phyloP scores from a whole-genome alignment of 1,140 invertebrate species.

The Lasioglossum baleicum region DNA sequence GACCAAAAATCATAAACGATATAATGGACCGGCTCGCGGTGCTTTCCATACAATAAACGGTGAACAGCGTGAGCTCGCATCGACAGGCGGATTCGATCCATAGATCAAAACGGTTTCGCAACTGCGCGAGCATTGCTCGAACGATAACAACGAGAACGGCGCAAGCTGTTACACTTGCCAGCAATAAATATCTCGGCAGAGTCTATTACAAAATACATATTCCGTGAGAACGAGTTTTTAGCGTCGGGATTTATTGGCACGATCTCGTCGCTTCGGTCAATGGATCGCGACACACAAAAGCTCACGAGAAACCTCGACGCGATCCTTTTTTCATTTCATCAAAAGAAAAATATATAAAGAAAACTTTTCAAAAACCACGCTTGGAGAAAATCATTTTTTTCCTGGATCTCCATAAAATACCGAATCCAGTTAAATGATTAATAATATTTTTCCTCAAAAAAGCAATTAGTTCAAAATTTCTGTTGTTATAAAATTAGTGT shows the following conservation, averaged over 20 bases:
- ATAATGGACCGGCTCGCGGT: no score
- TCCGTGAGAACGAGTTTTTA: slow-evolving; percentile 20
- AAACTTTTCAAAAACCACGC: no score
- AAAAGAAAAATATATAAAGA: no score
- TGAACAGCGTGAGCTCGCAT: not conserved
- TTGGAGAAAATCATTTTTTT: no score
- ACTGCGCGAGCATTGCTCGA: slow-evolving; percentile 2
- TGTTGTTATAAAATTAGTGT: no score
- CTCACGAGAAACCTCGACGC: not conserved
- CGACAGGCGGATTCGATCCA: slow-evolving; percentile 2
- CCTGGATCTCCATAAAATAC: no score
- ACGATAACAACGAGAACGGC: slow-evolving; percentile 18
- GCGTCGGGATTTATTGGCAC: slow-evolving; percentile 19
- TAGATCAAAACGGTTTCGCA: slow-evolving; percentile 19
- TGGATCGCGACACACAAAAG: slow-evolving; percentile 6
- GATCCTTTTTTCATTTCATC: no score
- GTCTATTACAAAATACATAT: slow-evolving; percentile 28
- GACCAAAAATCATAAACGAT: no score
- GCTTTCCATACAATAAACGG: not conserved
- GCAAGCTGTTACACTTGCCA: not conserved
- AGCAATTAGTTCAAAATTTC: no score
- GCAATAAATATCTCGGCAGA: slow-evolving; percentile 30
- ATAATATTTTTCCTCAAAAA: no score
- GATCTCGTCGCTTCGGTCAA: not conserved
- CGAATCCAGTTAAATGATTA: no score